A percentile compares a stretch with the other conserved stretches of the same genome.
Conservation (phyloP, 1,140 invertebrate genomes). For the Macrobrachium nipponense region DNA sequence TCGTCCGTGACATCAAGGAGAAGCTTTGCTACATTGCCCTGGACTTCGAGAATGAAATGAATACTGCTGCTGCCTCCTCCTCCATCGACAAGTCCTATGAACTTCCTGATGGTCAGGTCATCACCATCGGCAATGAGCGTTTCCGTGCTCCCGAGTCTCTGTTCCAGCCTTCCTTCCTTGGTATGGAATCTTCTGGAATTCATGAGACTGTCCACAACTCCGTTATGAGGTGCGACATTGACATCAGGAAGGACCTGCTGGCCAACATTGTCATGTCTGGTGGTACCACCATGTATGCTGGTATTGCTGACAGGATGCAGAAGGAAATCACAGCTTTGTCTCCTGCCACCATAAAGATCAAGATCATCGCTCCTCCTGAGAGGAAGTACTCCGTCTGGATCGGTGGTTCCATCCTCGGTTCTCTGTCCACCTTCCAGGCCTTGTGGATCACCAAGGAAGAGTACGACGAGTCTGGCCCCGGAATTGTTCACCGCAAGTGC, state of each 20-base stretch:
- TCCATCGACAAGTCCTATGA: constrained; percentile 75
- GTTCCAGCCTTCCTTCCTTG: constrained; percentile 95
- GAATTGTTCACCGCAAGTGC: no score
- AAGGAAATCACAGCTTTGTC: no score
- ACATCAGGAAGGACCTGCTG: constrained; percentile 12
- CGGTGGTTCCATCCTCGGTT: no score
- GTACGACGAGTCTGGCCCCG: no score
- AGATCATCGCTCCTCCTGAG: no score
- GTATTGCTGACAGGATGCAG: no score
- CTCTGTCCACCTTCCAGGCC: no score
- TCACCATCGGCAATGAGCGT: constrained; percentile 95
- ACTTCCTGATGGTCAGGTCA: constrained; percentile 92
- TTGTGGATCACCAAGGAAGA: no score
- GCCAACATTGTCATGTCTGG: no score
- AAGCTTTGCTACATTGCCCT: constrained; percentile 30
- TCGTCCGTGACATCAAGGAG: constrained; percentile 68
- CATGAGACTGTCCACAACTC: constrained; percentile 17
- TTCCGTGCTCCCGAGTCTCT: constrained; percentile 97
- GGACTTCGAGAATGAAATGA: constrained; percentile 29
- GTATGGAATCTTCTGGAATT: constrained; percentile 78
- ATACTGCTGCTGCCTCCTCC: constrained; percentile 5
- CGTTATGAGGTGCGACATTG: constrained; percentile 19
- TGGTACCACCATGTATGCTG: no score
- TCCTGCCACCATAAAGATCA: no score
- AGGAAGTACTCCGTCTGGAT: no score